Evolutionary conservation across 1,140 invertebrate species (phyloP).

Genomic region (Macrosteles quadrilineatus): DNA sequence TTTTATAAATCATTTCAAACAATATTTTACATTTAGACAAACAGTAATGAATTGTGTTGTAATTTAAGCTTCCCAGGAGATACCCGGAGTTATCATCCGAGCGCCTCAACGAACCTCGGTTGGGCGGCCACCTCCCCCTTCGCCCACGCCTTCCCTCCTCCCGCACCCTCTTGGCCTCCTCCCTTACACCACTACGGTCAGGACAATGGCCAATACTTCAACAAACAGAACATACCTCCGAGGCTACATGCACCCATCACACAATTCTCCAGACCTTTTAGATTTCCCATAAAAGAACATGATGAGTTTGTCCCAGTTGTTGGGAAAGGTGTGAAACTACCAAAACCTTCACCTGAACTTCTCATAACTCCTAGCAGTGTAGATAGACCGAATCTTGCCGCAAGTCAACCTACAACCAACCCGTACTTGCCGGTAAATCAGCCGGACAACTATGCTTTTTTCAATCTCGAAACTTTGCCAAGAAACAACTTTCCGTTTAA

Average conservation of each 20-base stretch:
- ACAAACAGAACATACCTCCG: background rate
- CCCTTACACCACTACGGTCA: background rate
- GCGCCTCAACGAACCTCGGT: background rate
- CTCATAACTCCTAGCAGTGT: conserved; percentile 11
- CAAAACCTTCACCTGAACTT: conserved; percentile 3
- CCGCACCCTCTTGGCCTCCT: background rate
- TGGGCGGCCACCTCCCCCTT: background rate
- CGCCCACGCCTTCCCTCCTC: background rate
- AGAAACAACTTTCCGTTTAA: background rate
- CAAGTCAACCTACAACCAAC: background rate
- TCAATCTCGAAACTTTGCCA: conserved; percentile 2
- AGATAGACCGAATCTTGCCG: background rate
- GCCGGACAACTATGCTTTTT: conserved; percentile 13
- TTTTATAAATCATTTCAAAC: no score
- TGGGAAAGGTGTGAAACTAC: conserved; percentile 20
- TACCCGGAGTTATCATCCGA: background rate
- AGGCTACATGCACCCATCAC: background rate
- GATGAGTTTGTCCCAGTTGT: conserved; percentile 16
- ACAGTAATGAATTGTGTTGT: background rate
- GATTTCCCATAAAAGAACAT: conserved; percentile 13
- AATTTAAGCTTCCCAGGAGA: conserved; percentile 26
- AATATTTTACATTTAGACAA: no score
- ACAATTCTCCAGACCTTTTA: conserved; percentile 15
- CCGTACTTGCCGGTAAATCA: background rate
- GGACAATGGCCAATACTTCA: conserved; percentile 13